phyloP scores from a whole-genome alignment of 2,888 invertebrate genomes.

The Zonitis immaculata region DNA sequence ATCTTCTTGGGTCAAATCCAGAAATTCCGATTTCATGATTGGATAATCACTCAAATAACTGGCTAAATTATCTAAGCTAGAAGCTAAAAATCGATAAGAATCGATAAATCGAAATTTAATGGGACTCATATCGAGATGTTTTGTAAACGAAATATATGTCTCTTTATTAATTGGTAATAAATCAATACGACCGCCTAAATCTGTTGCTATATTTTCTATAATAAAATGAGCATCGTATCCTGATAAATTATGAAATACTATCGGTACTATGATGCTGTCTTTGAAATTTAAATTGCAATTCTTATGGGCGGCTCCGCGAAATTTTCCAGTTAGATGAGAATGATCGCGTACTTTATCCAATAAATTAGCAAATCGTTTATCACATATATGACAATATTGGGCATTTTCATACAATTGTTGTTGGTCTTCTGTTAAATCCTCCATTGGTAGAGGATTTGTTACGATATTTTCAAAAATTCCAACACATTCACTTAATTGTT shows the following conservation, averaged over 20 bases:
- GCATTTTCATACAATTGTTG: background rate
- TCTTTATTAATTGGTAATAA: background rate
- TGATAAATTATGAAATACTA: slow-evolving; percentile 3
- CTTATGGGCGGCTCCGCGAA: background rate
- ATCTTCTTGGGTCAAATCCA: background rate
- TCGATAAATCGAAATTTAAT: background rate
- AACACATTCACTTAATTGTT: background rate
- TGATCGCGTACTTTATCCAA: background rate
- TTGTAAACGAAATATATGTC: slow-evolving; percentile 3
- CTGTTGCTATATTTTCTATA: background rate
- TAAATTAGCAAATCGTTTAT: background rate
- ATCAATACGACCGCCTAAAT: background rate
- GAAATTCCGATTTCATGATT: background rate
- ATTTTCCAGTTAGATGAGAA: slow-evolving; percentile 1
- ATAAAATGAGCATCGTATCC: slow-evolving; percentile 4
- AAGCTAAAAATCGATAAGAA: background rate
- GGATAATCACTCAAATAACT: background rate
- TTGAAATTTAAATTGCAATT: slow-evolving; percentile 3
- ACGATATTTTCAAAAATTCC: background rate
- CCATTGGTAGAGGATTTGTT: background rate
- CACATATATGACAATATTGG: background rate
- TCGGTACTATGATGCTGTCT: background rate
- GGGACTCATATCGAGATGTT: background rate
- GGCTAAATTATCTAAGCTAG: background rate
- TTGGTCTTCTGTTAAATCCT: background rate